Percentiles rank a stretch among this genome's conserved stretches.
Conservation (phyloP, 2,113 vertebrate genomes). For the Labeo rohita region DNA sequence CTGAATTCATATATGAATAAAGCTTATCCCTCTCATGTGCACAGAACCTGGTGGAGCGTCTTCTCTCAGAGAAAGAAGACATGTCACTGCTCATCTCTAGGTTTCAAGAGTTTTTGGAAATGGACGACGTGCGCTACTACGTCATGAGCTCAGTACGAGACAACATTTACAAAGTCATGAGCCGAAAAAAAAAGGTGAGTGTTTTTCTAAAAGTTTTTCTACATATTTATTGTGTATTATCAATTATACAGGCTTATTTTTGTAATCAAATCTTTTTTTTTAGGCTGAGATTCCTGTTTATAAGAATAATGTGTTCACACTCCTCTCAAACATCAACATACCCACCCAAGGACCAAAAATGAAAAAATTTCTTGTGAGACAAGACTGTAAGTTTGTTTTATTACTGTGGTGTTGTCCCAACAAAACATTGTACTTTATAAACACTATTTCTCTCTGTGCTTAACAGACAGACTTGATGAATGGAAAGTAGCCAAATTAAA, state of each 20-base stretch:
- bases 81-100: constrained; percentile 82
- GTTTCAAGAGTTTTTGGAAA: constrained; percentile 87
- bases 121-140: constrained; percentile 88
- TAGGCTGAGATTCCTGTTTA: constrained; percentile 70
- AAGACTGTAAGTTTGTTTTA: constrained; percentile 74
- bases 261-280: neutral
- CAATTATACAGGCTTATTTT: neutral
- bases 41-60: constrained; percentile 79
- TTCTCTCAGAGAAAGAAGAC: constrained; percentile 78
- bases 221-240: neutral
- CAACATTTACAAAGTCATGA: constrained; percentile 73
- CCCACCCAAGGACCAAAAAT: constrained; percentile 75
- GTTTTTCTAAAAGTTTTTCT: neutral
- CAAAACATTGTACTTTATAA: neutral
- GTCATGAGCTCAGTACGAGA: constrained; percentile 78
- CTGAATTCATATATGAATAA: constrained; percentile 10
- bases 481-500: constrained; percentile 86
- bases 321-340: constrained; percentile 84
- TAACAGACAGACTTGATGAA: constrained; percentile 78
- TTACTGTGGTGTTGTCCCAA: neutral
- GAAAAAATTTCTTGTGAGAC: constrained; percentile 81
- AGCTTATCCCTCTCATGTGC: neutral
- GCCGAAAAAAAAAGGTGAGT: constrained; percentile 79
- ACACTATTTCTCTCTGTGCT: neutral
- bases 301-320: constrained; percentile 84